phyloP scores from a whole-genome alignment of 2,888 invertebrate species.

The Syrista parreyssii region DNA sequence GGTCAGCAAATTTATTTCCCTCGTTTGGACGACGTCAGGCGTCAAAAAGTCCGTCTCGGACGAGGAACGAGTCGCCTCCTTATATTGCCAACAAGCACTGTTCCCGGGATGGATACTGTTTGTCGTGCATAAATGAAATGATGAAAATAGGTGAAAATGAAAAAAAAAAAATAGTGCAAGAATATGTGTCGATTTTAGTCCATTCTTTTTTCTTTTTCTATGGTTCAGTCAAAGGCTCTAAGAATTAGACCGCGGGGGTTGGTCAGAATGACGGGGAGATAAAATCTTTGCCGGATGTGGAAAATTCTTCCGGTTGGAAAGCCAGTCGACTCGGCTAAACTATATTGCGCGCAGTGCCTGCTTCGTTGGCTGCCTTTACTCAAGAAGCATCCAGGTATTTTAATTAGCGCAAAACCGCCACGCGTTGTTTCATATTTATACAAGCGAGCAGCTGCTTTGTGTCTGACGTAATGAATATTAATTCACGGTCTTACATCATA shows the following conservation, averaged over 20 bases:
- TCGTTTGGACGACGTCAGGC: background rate
- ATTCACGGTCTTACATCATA: constrained; percentile 37
- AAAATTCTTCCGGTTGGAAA: background rate
- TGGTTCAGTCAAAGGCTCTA: no score
- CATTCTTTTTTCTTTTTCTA: no score
- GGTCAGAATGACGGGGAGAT: background rate
- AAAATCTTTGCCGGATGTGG: background rate
- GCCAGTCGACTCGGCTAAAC: background rate
- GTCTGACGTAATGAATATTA: constrained; percentile 57
- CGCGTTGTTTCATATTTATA: constrained; percentile 52
- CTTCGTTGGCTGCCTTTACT: constrained; percentile 13
- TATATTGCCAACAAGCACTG: background rate
- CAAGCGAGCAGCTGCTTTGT: constrained; percentile 37
- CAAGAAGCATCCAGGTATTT: constrained; percentile 48
- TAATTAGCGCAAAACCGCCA: constrained; percentile 53
- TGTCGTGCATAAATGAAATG: no score
- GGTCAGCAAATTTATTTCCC: constrained; percentile 18
- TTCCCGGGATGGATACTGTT: background rate
- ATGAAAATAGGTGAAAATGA: no score
- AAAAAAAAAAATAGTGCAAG: no score
- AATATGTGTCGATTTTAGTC: no score
- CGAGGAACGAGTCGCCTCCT: constrained; percentile 8
- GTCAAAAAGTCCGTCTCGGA: background rate
- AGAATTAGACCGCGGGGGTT: background rate
- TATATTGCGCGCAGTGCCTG: background rate